A percentile compares a stretch with the other conserved stretches of the same genome.
These are phyloP conservation scores for Belonocnema kinseyi DNA, from an alignment of 1,140 invertebrate genomes.

Conservation along the genomic window DNA sequence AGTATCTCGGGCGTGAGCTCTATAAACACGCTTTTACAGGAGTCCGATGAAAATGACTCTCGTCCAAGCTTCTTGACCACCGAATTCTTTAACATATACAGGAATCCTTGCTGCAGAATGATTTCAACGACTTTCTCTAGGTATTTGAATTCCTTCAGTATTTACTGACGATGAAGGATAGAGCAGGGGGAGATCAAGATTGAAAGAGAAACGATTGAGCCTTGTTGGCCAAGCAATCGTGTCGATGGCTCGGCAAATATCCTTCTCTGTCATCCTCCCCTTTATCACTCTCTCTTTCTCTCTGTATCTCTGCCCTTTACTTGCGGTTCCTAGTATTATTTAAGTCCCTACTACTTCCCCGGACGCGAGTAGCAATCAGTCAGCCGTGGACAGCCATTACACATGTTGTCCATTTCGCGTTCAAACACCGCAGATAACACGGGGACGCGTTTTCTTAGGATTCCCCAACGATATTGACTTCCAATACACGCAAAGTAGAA, in stretches of 20 bases:
- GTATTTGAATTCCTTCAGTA: constrained; percentile 35
- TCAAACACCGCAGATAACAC: constrained; percentile 63
- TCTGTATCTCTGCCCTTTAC: constrained; percentile 18
- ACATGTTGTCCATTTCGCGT: constrained; percentile 69
- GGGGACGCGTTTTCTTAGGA: constrained; percentile 38
- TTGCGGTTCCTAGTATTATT: constrained; percentile 18
- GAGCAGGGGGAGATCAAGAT: constrained; percentile 3
- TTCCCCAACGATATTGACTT: constrained; percentile 51
- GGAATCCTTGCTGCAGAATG: constrained; percentile 6
- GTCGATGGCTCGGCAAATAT: constrained; percentile 45
- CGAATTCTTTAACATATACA: background rate
- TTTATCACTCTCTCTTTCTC: constrained; percentile 33
- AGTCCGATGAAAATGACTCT: background rate
- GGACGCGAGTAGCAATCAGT: constrained; percentile 55
- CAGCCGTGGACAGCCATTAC: constrained; percentile 61
- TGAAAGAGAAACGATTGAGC: constrained; percentile 30
- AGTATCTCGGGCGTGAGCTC: background rate
- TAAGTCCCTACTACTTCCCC: constrained; percentile 7
- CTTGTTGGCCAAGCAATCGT: constrained; percentile 43
- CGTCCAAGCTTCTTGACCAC: background rate
- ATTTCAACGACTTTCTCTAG: constrained; percentile 13
- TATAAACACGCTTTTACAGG: background rate
- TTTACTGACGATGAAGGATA: constrained; percentile 31
- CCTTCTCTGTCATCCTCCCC: constrained; percentile 39
- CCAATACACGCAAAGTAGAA: background rate